phyloP scores from a whole-genome alignment of 2,888 invertebrate species.

The Acheta domesticus region DNA sequence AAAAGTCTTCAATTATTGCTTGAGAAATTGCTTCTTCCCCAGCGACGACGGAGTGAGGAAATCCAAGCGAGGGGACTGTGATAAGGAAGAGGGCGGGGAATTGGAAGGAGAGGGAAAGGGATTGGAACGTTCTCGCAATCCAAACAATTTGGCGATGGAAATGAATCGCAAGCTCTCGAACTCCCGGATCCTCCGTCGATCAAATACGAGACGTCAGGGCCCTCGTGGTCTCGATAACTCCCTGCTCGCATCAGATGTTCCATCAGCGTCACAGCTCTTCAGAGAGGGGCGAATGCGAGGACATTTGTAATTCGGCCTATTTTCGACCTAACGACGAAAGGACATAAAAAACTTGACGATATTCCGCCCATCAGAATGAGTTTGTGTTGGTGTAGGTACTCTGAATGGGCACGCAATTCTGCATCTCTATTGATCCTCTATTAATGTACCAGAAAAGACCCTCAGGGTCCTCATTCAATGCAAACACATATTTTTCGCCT shows the following conservation, averaged over 20 bases:
- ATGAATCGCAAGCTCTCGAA: conserved; percentile 18
- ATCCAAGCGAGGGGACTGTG: not conserved
- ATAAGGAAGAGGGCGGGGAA: conserved; percentile 3
- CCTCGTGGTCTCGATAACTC: conserved; percentile 4
- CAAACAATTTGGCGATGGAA: conserved; percentile 18
- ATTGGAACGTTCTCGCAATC: conserved; percentile 4
- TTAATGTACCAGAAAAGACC: too few relatives aligned
- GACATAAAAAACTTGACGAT: too few relatives aligned
- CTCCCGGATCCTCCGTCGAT: conserved; percentile 18
- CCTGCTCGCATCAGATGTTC: conserved; percentile 9
- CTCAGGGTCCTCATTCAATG: too few relatives aligned
- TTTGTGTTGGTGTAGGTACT: too few relatives aligned
- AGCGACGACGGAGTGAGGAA: not conserved
- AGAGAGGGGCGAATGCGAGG: not conserved
- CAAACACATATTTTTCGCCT: too few relatives aligned
- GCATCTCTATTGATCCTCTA: too few relatives aligned
- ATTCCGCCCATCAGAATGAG: too few relatives aligned
- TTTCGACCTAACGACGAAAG: too few relatives aligned
- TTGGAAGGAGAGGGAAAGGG: not conserved
- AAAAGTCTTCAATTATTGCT: conserved; percentile 18
- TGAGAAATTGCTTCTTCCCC: conserved; percentile 4
- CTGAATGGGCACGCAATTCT: too few relatives aligned
- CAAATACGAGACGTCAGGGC: not conserved
- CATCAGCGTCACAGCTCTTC: not conserved
- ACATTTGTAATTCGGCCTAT: too few relatives aligned